Evolutionary conservation across 1,140 invertebrate species (phyloP), one percentile per base, ranked within the genome.

Genomic region (Dinoponera quadriceps): DNA sequence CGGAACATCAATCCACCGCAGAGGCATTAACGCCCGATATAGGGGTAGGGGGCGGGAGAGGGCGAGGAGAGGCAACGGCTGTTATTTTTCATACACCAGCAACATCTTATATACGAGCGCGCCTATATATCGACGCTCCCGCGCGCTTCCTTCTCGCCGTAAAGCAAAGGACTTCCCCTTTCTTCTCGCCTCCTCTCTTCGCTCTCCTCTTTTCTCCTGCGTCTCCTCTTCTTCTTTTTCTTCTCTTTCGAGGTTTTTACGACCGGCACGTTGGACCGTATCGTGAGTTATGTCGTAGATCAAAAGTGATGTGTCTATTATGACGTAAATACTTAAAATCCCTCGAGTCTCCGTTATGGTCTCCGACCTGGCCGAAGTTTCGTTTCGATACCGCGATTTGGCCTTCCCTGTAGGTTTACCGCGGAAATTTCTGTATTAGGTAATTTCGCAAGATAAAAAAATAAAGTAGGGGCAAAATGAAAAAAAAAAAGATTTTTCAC

Each of bases 1-100:
- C 83, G 84, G 85, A 92, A 92, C 92, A 94, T 94, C 92, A 92
- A 94, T 94, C 91, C 91, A 69, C 90, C 81, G 90, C 87, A 84
- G 90, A 91, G 91, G 88, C 92, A 94, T 94, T 94, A 94, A 93
- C 93, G 92, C 90, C 90, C 92, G 91, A 94, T 94, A 94, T 90
- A 86, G 86, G 89, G 73, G 63, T 29, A 18, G 44, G 25, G 82
- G 83, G 81, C 3, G 7, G 38, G 38, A 4, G 38, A 0, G 38
- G 9, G 38, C 3, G 3, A 49, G 38, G 85, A 51, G 68, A 80
- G 71, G 85, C 77, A 77, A 85, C 82, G 92, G 91, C 92, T 93
- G 91, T 94, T 94, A 94, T 94, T 94, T 94, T 93, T 94, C 93
- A 93, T 94, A 93, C 80, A 84, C 90, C 89, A 83, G 90, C 86